Conservation (phyloP, 2,888 invertebrate genomes). For the Trichopria drosophilae region DNA sequence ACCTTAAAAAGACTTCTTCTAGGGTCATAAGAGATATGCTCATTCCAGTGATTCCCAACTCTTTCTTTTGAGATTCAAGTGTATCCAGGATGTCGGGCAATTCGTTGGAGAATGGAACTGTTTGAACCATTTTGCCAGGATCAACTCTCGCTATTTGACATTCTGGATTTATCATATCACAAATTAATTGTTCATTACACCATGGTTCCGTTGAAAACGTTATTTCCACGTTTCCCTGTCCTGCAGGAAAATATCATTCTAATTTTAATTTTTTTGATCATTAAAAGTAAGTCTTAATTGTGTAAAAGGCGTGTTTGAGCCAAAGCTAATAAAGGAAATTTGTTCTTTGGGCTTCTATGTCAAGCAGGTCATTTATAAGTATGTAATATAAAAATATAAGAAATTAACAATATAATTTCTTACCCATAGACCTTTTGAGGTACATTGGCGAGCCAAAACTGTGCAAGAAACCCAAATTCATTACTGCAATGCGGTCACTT, state of each 20-base stretch:
- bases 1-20: conserved; percentile 88
- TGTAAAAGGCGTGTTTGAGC: no score
- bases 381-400: background rate
- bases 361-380: background rate
- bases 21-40: conserved; percentile 83
- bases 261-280: background rate
- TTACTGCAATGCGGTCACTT: conserved; percentile 84
- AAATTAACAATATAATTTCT: background rate
- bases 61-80: conserved; percentile 63
- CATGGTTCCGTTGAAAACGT: conserved; percentile 41
- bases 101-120: conserved; percentile 60
- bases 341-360: no score
- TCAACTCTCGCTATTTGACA: conserved; percentile 54
- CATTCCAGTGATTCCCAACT: conserved; percentile 71
- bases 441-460: conserved; percentile 80
- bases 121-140: conserved; percentile 60
- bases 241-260: conserved; percentile 25
- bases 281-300: no score
- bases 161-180: conserved; percentile 53
- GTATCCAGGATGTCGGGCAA: conserved; percentile 66
- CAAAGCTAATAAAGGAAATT: no score
- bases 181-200: conserved; percentile 44
- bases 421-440: conserved; percentile 69
- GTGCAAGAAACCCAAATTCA: conserved; percentile 71
- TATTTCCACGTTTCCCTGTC: conserved; percentile 41